Evolutionary conservation across 2,797 vertebrate species (phyloP).

Genomic region (Helicolenus hilgendorfi): DNA sequence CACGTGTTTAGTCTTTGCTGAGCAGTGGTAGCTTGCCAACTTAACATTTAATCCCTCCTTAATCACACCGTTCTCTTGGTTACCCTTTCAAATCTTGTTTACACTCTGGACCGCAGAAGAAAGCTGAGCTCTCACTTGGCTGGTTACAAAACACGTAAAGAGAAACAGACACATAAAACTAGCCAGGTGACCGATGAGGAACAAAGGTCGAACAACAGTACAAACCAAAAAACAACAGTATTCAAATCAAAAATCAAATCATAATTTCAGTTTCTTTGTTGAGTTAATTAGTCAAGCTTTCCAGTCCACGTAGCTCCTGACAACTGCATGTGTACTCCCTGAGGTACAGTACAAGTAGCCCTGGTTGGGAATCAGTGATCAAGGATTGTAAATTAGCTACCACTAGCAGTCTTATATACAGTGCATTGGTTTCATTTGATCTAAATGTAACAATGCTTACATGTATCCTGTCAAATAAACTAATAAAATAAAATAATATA

Average conservation of each 20-base stretch:
- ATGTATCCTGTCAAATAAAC: too few relatives aligned
- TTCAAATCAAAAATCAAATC: too few relatives aligned
- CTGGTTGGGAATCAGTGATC: not conserved
- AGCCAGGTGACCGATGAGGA: not conserved
- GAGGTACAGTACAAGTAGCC: not conserved
- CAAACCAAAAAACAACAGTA: too few relatives aligned
- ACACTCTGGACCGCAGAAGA: slow-evolving; percentile 8
- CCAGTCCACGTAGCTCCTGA: not conserved
- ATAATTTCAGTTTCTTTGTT: not conserved
- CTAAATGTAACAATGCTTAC: too few relatives aligned
- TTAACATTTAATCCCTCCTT: slow-evolving; percentile 48
- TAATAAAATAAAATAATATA: too few relatives aligned
- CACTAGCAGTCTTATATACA: too few relatives aligned
- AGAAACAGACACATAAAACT: not conserved
- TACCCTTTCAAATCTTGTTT: slow-evolving; percentile 60
- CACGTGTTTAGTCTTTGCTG: not conserved
- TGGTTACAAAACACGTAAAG: slow-evolving; percentile 36
- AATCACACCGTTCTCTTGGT: slow-evolving; percentile 30
- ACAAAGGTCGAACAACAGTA: slow-evolving; percentile 25
- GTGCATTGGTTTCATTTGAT: too few relatives aligned
- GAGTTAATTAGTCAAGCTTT: not conserved
- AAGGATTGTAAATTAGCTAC: too few relatives aligned
- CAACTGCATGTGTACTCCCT: not conserved
- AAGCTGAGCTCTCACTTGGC: slow-evolving; percentile 32
- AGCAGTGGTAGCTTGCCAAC: slow-evolving; percentile 2